Evolutionary conservation across 2,797 vertebrate species (phyloP), one percentile per base, ranked within the genome.

Genomic region (Sebastes miniatus): DNA sequence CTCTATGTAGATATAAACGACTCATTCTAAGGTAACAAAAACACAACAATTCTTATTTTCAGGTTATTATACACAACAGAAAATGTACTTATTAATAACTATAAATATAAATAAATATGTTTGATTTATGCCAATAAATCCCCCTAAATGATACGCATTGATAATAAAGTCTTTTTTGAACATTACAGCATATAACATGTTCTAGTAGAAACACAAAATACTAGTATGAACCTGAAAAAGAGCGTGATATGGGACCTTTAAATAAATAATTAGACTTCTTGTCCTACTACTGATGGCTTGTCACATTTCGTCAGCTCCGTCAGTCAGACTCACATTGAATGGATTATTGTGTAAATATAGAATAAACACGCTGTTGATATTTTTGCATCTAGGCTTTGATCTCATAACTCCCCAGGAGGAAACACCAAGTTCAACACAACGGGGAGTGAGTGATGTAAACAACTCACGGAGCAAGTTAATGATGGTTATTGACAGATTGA

Each of bases 91-190:
- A 50, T 20, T 50, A 20, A 50, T 50, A 50, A 50, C 18, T 50
- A 18, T 50, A 20, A 0, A 50, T 50, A 50, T 8, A 8, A 50
- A 50, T 50, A 50, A 8, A 50, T 3, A 18, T 47, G 0, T 0
- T 47, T 0, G 1, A 47, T 18, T 47, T 47, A 16, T 47, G 43
- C 43, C 43, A 18, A 47, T 47, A 47, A 0, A 47, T 47, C 43
- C 6, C 6, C 16, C 43, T 47, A 47, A 47, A 50, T 50, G 7
- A 0, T 20, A 50, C 0, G 4, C 47, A 50, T 20, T 50, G 16
- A 50, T 50, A 50, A 50, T 50, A 50, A 47, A 47, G 16, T 47
- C 0, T 0, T 47, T 47, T 47, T 47, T 2, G 0, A 50, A 50
- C 16, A 50, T 20, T 20, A 50, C 16, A 50, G 47, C 47, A 50